A percentile compares a stretch with the other conserved stretches of the same genome.
These are phyloP conservation scores for Pachyrhynchus sulphureomaculatus DNA, from an alignment of 1,140 invertebrate species.

Conservation along the genomic window DNA sequence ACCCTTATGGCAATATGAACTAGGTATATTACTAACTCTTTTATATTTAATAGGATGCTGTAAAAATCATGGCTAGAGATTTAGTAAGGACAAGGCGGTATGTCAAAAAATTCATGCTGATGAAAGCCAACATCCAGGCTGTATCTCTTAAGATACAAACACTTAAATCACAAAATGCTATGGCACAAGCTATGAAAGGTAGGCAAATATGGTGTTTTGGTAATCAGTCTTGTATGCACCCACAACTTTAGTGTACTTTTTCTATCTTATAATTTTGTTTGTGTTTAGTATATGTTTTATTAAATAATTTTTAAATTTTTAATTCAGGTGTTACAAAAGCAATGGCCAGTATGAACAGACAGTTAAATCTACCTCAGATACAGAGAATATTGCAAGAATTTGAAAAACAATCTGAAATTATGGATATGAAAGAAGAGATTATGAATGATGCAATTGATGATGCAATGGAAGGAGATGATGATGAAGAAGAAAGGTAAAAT, in stretches of 20 bases:
- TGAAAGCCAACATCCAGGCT: slow-evolving; percentile 99
- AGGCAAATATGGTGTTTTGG: too few relatives aligned
- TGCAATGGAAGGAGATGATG: slow-evolving; percentile 97
- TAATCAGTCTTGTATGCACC: too few relatives aligned
- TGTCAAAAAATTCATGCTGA: slow-evolving; percentile 98
- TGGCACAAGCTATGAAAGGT: slow-evolving; percentile 98
- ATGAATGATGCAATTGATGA: slow-evolving; percentile 99
- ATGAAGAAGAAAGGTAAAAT: slow-evolving; percentile 93
- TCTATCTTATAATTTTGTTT: too few relatives aligned
- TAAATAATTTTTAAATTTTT: too few relatives aligned
- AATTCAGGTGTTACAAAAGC: slow-evolving; percentile 84
- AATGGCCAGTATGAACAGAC: slow-evolving; percentile 98
- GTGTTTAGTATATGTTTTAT: too few relatives aligned
- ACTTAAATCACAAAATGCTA: slow-evolving; percentile 96
- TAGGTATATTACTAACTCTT: too few relatives aligned
- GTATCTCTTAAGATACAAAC: slow-evolving; percentile 99
- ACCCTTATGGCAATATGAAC: too few relatives aligned
- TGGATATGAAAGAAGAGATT: slow-evolving; percentile 99
- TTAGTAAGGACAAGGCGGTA: slow-evolving; percentile 94
- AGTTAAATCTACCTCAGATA: slow-evolving; percentile 98
- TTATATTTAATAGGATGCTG: slow-evolving; percentile 79
- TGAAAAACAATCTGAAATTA: slow-evolving; percentile 99
- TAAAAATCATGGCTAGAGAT: slow-evolving; percentile 99
- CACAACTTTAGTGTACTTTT: too few relatives aligned
- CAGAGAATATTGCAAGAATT: slow-evolving; percentile 99